Evolutionary conservation across 2,113 vertebrate species (phyloP), one percentile per base, ranked within the genome.

Genomic region (Orcinus orca): DNA sequence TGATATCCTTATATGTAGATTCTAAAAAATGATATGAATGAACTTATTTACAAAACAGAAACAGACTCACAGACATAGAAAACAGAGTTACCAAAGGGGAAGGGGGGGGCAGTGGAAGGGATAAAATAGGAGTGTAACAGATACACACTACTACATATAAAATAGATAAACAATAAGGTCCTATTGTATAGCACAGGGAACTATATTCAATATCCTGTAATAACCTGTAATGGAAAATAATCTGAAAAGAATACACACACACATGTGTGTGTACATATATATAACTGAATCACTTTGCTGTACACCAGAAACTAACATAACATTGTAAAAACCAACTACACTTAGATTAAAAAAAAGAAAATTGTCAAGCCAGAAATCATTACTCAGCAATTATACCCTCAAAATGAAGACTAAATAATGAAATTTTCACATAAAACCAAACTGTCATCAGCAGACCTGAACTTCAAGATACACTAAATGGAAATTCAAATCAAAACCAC

Each of bases 351-450:
- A 79, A 55, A 23, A 53, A 88, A 93, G 44, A 88, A 83, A 93
- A 44, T 17, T 23, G 36, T 87, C 63, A 74, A 92, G 21, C n/a
- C 8, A 74, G 44, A 85, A 73, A 68, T 92, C 13, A 79, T 90
- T 47, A 81, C 18, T 15, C 73, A 80, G 79, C 29, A 94, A 50
- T 88, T 36, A 41, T 20, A 83, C 41, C 68, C n/a, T 79, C 17
- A 85, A 90, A 96, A 82, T 63, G n/a, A 92, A 94, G 73, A 18
- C 13, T 36, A 53, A 73, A 71, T 60, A 17, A 82, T 92, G 85
- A 83, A 29, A 68, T 79, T 95, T 93, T 90, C 41, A 91, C 47
- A 85, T 71, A 70, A 88, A 86, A 92, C 1, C 18, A 76, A 87
- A 71, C 65, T 62, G 12, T 86, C 21, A 79, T 47, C 5, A 82